Evolutionary conservation across 2,888 invertebrate species (phyloP).

Genomic region (Cristatella mucedo): DNA sequence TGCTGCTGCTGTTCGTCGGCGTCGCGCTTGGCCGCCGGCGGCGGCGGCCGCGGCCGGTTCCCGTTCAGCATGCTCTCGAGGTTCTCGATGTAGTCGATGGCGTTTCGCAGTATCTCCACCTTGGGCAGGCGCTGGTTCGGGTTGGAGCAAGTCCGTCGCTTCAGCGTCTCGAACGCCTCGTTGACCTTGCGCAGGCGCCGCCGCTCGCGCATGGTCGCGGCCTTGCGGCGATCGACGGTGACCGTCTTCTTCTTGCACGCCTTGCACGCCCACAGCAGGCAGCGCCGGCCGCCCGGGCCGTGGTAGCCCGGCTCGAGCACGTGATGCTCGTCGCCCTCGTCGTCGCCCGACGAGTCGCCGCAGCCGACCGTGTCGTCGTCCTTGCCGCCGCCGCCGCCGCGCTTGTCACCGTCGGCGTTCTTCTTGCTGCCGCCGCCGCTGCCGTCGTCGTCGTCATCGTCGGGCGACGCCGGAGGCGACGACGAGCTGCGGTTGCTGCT

Average conservation of each 20-base stretch:
- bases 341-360: too few relatives aligned
- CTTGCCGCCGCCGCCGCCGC: too few relatives aligned
- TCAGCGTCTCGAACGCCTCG: conserved; percentile 88
- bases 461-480: too few relatives aligned
- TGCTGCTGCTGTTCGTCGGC: too few relatives aligned
- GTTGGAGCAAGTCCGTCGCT: conserved; percentile 77
- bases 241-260: conserved; percentile 83
- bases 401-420: too few relatives aligned
- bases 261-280: conserved; percentile 89
- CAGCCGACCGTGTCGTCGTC: too few relatives aligned
- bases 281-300: conserved; percentile 46
- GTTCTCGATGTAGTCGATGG: conserved; percentile 73
- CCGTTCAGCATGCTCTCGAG: conserved; percentile 7
- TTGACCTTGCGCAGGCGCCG: conserved; percentile 87
- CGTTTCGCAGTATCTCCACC: conserved; percentile 87
- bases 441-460: too few relatives aligned
- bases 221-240: conserved; percentile 84
- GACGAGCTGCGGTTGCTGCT: too few relatives aligned
- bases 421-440: too few relatives aligned
- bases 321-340: too few relatives aligned
- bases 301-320: conserved; percentile 39
- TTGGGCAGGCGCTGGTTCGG: conserved; percentile 91
- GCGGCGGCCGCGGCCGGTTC: conserved; percentile 1
- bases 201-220: conserved; percentile 84
- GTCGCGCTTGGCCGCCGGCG: conserved; percentile 2